Percentiles rank a stretch among this genome's conserved stretches.
Conservation (phyloP, 2,113 vertebrate species). For the Paralichthys olivaceus region DNA sequence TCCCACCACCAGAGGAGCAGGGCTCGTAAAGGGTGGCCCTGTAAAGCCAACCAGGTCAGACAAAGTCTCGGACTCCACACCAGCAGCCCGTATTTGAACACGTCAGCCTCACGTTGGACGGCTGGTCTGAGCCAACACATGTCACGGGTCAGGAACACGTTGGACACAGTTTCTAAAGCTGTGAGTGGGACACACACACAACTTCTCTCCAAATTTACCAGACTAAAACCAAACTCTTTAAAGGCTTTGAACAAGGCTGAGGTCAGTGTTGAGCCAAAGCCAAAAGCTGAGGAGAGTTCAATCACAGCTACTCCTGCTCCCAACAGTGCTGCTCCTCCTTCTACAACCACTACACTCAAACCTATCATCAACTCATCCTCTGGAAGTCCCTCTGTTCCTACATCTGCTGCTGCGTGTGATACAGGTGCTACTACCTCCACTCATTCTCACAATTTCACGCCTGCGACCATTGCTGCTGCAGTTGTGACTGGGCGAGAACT, state of each 20-base stretch:
- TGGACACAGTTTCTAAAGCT: slow-evolving; percentile 92
- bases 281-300: slow-evolving; percentile 66
- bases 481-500: slow-evolving; percentile 20
- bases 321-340: slow-evolving; percentile 2
- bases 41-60: slow-evolving; percentile 66
- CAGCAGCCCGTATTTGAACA: slow-evolving; percentile 83
- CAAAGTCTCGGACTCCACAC: slow-evolving; percentile 77
- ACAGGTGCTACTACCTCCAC: slow-evolving; percentile 39
- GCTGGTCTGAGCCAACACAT: slow-evolving; percentile 85
- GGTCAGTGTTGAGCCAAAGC: slow-evolving; percentile 50
- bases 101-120: slow-evolving; percentile 86
- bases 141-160: slow-evolving; percentile 91
- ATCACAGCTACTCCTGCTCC: slow-evolving; percentile 12
- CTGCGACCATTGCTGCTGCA: background rate
- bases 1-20: slow-evolving; percentile 74
- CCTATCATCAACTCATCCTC: background rate
- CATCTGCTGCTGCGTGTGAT: slow-evolving; percentile 34
- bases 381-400: slow-evolving; percentile 7
- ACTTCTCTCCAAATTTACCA: slow-evolving; percentile 87
- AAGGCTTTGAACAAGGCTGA: slow-evolving; percentile 75
- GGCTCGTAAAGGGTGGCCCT: slow-evolving; percentile 74
- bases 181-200: slow-evolving; percentile 90
- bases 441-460: slow-evolving; percentile 22
- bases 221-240: slow-evolving; percentile 83
- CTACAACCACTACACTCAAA: slow-evolving; percentile 35